Base-by-base conservation (phyloP, 2,797 vertebrate species). In the Acropternis orthonyx region DNA sequence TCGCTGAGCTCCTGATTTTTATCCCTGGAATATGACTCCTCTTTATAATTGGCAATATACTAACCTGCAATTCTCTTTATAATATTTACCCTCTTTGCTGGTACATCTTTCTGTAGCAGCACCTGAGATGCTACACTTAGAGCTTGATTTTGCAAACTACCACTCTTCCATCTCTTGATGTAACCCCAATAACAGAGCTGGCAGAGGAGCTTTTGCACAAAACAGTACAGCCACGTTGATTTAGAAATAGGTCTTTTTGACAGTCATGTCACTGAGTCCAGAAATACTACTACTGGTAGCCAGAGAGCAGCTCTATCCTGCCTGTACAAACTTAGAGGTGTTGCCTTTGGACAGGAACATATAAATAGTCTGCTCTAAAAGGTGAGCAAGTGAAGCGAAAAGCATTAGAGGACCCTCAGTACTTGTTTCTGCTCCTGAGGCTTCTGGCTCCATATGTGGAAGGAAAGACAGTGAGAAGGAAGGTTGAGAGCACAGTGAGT, bases 171-270 rank as follows among this genome's bases (percentile, higher is more conserved):
- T 21, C 30, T 69, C 52, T 44, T 23, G 24, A 8, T 37, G 22
- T 30, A 63, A n/a, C 37, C 41, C 41, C 76, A 15, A 3, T 55
- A 80, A 44, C 39, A 67, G 51, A 74, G n/a, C 14, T 67, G 84
- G 36, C 20, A 72, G 71, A 8, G 89, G 14, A 86, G 44, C 49
- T 85, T 85, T 68, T 43, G 34, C 16, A 75, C 55, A 55, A 72
- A 44, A 55, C 34, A 24, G 28, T 36, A 61, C 7, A 75, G 52
- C 5, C 44, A 37, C 5, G 0, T 0, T 14, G 49, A 56, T n/a
- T 63, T 32, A 49, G 37, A 75, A 67, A 72, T 0, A 43, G 20
- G 12, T 55, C n/a, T 72, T 83, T 54, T 14, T 46, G 51, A 69
- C 4, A 61, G 19, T 18, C 36, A 41, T 46, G 75, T 73, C 48